Evolutionary conservation across 2,888 invertebrate genomes (phyloP).

Genomic region (Pyralis farinalis): DNA sequence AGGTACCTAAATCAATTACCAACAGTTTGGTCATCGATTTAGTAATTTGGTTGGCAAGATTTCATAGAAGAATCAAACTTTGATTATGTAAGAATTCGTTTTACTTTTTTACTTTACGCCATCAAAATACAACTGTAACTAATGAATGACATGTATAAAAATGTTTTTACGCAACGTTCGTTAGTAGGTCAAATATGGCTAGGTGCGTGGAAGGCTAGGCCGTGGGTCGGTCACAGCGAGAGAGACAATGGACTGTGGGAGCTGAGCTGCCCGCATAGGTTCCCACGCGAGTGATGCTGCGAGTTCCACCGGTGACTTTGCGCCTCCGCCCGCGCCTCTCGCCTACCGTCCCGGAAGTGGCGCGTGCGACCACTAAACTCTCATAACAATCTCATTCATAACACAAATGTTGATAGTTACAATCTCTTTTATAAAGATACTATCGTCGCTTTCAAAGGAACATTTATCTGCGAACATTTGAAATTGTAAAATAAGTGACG

Average conservation of each 20-base stretch:
- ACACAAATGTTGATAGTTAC: background rate
- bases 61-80: no score
- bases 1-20: no score
- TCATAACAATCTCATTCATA: conserved; percentile 1
- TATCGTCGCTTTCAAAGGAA: background rate
- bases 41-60: no score
- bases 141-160: conserved; percentile 8
- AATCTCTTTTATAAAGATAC: background rate
- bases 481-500: no score
- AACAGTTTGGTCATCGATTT: no score
- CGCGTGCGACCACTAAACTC: conserved; percentile 11
- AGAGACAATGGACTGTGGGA: conserved; percentile 51
- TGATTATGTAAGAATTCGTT: no score
- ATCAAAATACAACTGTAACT: no score
- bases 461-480: background rate
- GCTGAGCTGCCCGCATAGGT: conserved; percentile 39
- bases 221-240: conserved; percentile 20
- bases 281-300: conserved; percentile 27
- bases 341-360: conserved; percentile 16
- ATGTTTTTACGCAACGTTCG: conserved; percentile 22
- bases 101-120: no score
- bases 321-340: conserved; percentile 10
- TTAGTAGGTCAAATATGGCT: conserved; percentile 32
- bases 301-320: conserved; percentile 1
- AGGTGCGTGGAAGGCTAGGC: conserved; percentile 33